Evolutionary conservation across 2,888 invertebrate species (phyloP), one percentile per base, ranked within the genome.

Genomic region (Drosophila mettleri): DNA sequence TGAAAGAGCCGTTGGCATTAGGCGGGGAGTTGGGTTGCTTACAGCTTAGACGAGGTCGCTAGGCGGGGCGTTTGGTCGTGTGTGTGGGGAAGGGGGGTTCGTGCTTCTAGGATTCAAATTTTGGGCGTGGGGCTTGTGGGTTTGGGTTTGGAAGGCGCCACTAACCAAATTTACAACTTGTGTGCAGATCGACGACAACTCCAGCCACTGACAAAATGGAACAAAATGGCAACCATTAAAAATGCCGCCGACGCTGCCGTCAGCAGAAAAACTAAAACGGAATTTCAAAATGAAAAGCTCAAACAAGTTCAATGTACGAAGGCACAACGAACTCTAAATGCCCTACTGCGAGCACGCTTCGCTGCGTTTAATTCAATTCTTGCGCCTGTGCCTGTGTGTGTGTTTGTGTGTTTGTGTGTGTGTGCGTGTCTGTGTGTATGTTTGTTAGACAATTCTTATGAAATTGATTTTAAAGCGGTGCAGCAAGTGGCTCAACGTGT

Each of bases 81-180:
- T 2, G 29, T 29, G 8, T 29, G 14, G 14, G 8, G 0, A 16
- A 22, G 29, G 53, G 18, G 36, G n/a, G n/a, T n/a, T n/a, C n/a
- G n/a, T n/a, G n/a, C n/a, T n/a, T n/a, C n/a, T n/a, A n/a, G n/a
- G n/a, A n/a, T n/a, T n/a, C n/a, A n/a, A n/a, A n/a, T n/a, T n/a
- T n/a, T n/a, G n/a, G n/a, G n/a, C n/a, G 7, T 18, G 34, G 31
- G 18, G 24, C 3, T 38, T 34, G 36, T 2, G 2, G 8, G 29
- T 8, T 36, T 20, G 20, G 20, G 39, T 5, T 12, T 20, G 46
- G 46, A 12, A 12, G 31, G 59, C 27, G 54, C 60, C 59, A 74
- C 77, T 83, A 86, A 70, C 65, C 70, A 84, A 85, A 86, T 82
- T 72, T 82, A 84, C 82, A 82, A 87, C 74, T 78, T 84, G 69